Evolutionary conservation across 2,113 vertebrate genomes (phyloP), one percentile per base, ranked within the genome.

Genomic region (Peromyscus leucopus): DNA sequence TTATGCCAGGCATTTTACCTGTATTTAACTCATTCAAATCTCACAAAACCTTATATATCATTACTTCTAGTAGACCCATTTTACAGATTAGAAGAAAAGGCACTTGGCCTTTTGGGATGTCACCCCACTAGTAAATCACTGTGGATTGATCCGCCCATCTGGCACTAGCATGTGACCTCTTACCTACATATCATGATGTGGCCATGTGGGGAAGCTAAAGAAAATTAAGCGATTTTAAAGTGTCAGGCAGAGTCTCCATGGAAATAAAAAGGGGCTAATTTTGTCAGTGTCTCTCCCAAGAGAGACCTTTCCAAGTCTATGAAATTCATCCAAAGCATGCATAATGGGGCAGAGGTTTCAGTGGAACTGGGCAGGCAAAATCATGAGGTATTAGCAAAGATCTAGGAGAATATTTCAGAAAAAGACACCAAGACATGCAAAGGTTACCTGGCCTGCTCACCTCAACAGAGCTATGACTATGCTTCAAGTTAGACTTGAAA

Each of bases 241-340:
- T 4, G 87, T 19, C 48, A 63, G 39, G 33, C 21, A 79, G 42
- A 21, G 22, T 12, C 78, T 84, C 28, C 48, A n/a, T 3, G n/a
- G 91, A 88, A 42, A 61, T 22, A 63, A 57, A 71, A 92, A 71
- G 67, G 2, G 5, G 21, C 15, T 61, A 76, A 22, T 76, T 93
- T 85, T 89, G 55, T 85, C 72, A 84, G 21, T 36, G 82, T 69
- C 72, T 78, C 94, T 83, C 65, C 76, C 89, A 91, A 71, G 26
- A 19, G 59, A 42, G 74, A 80, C 59, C 63, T 88, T 79, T 86
- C 69, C 17, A 61, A 61, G 55, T 42, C 67, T 48, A 33, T 63
- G 46, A n/a, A 74, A 93, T 11, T 65, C 71, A 80, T 55, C 55
- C 74, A 71, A 79, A 72, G 31, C 17, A 94, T 39, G 8, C 65